Evolutionary conservation across 2,797 vertebrate genomes (phyloP).

Genomic region (Amphiprion clarkii): DNA sequence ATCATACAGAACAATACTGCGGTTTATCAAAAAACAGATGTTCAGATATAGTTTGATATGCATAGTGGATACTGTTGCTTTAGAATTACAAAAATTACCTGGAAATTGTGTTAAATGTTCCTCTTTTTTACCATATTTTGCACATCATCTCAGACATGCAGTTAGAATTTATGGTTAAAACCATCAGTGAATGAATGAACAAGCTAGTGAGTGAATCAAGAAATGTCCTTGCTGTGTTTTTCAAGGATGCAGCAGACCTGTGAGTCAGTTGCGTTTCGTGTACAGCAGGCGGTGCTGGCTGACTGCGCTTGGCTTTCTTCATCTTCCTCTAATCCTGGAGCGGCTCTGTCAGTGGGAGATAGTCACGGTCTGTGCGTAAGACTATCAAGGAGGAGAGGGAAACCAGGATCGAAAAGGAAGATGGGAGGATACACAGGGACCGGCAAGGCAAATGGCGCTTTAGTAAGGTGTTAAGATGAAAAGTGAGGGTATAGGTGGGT

Average conservation of each 20-base stretch:
- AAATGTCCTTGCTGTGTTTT: constrained; percentile 74
- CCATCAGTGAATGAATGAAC: constrained; percentile 20
- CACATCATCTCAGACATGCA: neutral
- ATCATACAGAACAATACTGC: neutral
- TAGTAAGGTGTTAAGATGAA: constrained; percentile 74
- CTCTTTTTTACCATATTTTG: neutral
- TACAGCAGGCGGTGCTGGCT: constrained; percentile 78
- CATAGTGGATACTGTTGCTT: neutral
- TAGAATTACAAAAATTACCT: neutral
- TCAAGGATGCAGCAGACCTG: constrained; percentile 69
- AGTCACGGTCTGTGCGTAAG: constrained; percentile 85
- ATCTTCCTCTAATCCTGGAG: constrained; percentile 77
- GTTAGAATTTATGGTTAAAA: neutral
- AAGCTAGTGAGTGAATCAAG: constrained; percentile 23
- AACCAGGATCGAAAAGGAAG: constrained; percentile 70
- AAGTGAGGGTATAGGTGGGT: constrained; percentile 55
- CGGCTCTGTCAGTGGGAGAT: constrained; percentile 83
- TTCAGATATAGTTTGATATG: neutral
- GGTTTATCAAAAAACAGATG: constrained; percentile 16
- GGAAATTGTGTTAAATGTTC: neutral
- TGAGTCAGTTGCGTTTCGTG: constrained; percentile 44
- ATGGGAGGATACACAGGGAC: constrained; percentile 76
- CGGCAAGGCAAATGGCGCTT: constrained; percentile 68
- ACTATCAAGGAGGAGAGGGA: constrained; percentile 80
- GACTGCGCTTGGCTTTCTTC: constrained; percentile 57